Conservation (phyloP, 2,113 vertebrate species). For the Xerus inauris region DNA sequence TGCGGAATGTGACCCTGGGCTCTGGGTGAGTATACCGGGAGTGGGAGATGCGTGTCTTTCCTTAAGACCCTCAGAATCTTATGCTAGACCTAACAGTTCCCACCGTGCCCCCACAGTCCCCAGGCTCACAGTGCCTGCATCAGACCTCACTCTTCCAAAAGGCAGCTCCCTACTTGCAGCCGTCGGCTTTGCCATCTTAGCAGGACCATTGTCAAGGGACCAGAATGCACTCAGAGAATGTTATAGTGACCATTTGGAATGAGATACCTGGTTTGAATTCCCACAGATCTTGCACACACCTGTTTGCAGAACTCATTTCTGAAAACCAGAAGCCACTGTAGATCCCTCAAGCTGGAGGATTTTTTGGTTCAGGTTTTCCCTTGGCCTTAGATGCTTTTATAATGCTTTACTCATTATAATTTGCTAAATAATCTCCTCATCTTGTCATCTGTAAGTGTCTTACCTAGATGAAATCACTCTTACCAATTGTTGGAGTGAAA, state of each 20-base stretch:
- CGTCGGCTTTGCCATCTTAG: neutral
- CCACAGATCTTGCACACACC: neutral
- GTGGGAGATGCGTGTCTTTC: neutral
- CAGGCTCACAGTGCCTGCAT: neutral
- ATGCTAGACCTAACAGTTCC: neutral
- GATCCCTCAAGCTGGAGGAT: neutral
- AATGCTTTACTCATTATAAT: neutral
- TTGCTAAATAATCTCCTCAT: neutral
- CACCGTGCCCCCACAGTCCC: neutral
- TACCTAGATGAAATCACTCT: neutral
- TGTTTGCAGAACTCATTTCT: neutral
- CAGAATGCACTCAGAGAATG: neutral
- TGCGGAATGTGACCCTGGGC: neutral
- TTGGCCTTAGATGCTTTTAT: neutral
- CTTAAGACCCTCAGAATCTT: accelerated
- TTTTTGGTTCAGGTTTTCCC: neutral
- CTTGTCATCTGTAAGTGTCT: neutral
- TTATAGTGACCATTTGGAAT: neutral
- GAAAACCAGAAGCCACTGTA: neutral
- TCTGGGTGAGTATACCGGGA: neutral
- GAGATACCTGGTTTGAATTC: neutral
- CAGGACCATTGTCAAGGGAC: neutral
- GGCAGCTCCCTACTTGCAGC: neutral
- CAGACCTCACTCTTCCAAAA: neutral
- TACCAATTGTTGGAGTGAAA: slow-evolving; percentile 6